Evolutionary conservation across 2,113 vertebrate genomes (phyloP), one percentile per base, ranked within the genome.

Genomic region (Salminus brasiliensis): DNA sequence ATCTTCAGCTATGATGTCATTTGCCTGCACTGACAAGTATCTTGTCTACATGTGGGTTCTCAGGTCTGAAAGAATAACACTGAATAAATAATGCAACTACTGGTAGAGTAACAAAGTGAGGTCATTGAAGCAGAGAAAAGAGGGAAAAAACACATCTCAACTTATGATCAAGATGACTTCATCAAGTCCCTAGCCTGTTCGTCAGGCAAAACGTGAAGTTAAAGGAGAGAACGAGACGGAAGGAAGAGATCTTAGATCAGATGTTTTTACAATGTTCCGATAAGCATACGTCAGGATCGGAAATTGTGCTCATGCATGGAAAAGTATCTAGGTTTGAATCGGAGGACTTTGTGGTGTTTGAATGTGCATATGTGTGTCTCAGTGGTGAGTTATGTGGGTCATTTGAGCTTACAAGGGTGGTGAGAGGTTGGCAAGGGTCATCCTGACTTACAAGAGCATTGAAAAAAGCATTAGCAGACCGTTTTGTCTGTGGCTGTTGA

Each of bases 1-100:
- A 53, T 55, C 67, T 77, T 85, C 60, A 72, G 55, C 78, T 53
- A 89, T 90, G 89, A 93, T 89, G 88, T 90, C 87, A 91, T 85
- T 65, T 71, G 12, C 84, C 59, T 86, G 81, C 63, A 70, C 74
- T 83, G 86, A 91, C 87, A 87, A 87, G 80, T 81, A 87, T 90
- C 89, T 89, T 52, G 82, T 86, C 84, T 84, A 55, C 53, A 49
- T 88, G 82, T 74, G 80, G 85, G 59, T 73, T 82, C 70, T 43
- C 8, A 16, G 34, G 47, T 43, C 74, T 43, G 49, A 72, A 34
- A 49, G 76, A 62, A 85, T 84, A 87, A 88, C 85, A 86, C 81
- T 84, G 72, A 80, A 72, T 81, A 76, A 89, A 88, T 73, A 74
- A 84, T 75, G 83, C 80, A 69, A 78, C 57, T 74, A 72, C 84